These are phyloP conservation scores for Pachyseris speciosa DNA, from an alignment of 64 coral and sea anemone genomes.

Conservation along the genomic window DNA sequence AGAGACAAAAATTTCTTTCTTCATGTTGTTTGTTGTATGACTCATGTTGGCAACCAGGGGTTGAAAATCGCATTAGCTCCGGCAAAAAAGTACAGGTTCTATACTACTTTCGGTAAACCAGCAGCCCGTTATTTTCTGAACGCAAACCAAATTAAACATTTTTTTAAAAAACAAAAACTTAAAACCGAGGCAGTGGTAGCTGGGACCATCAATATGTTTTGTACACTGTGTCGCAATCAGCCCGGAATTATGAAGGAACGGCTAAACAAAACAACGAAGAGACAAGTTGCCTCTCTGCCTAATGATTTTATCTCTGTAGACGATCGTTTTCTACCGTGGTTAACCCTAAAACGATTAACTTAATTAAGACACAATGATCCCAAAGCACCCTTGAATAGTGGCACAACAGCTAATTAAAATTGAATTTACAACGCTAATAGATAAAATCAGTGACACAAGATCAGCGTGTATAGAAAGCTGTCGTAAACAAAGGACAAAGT, in stretches of 20 bases:
- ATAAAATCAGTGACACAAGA: not conserved
- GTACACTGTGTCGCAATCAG: not conserved
- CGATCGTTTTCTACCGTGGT: not conserved
- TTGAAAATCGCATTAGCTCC: not conserved
- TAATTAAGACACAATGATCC: constrained; percentile 19
- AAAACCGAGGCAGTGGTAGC: too few species aligned
- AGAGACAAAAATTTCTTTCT: too few species aligned
- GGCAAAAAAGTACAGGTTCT: not conserved
- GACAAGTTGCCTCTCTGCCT: not conserved
- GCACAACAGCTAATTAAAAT: constrained; percentile 22
- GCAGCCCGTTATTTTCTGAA: not conserved
- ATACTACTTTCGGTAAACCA: not conserved
- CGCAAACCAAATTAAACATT: too few species aligned
- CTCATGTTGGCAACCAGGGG: too few species aligned
- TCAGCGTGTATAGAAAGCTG: constrained; percentile 1
- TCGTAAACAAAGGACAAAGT: not conserved
- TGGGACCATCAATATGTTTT: too few species aligned
- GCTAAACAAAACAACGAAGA: too few species aligned
- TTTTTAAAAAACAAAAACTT: too few species aligned
- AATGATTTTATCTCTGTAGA: not conserved
- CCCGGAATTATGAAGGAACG: too few species aligned
- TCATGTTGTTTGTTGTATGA: too few species aligned
- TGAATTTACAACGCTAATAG: constrained; percentile 19
- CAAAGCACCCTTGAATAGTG: not conserved
- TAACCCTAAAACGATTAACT: constrained; percentile 24